Conservation (phyloP, 2,113 vertebrate species). For the Harpagus bidentatus region DNA sequence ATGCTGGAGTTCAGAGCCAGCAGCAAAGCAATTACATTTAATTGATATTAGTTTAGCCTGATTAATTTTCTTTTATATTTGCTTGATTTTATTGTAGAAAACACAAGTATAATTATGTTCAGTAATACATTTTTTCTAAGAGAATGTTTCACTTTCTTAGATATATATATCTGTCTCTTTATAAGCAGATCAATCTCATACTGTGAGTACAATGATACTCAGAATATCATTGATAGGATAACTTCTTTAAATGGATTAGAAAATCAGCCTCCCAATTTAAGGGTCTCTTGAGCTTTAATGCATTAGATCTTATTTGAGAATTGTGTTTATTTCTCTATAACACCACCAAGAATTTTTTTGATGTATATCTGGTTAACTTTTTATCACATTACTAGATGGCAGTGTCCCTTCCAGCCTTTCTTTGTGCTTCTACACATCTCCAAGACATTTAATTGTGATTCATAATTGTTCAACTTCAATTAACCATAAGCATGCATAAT, state of each 20-base stretch:
- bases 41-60: background rate
- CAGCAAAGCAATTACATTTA: background rate
- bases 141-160: background rate
- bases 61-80: slow-evolving; percentile 14
- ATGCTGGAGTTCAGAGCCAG: background rate
- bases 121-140: background rate
- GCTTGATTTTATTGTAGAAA: background rate
- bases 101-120: background rate
- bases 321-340: background rate
- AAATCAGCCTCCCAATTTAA: background rate
- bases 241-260: background rate
- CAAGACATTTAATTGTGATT: background rate
- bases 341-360: background rate
- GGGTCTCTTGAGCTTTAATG: background rate
- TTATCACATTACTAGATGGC: background rate
- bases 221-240: background rate
- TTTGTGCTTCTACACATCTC: background rate
- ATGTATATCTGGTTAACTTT: background rate
- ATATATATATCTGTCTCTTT: background rate
- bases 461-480: background rate
- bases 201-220: background rate
- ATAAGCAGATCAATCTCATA: background rate
- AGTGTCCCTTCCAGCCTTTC: background rate
- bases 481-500: background rate
- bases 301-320: background rate